Percentiles rank a stretch among this genome's conserved stretches.
Evolutionary conservation across 1,140 invertebrate genomes (phyloP).

Genomic region (Reticulitermes speratus): DNA sequence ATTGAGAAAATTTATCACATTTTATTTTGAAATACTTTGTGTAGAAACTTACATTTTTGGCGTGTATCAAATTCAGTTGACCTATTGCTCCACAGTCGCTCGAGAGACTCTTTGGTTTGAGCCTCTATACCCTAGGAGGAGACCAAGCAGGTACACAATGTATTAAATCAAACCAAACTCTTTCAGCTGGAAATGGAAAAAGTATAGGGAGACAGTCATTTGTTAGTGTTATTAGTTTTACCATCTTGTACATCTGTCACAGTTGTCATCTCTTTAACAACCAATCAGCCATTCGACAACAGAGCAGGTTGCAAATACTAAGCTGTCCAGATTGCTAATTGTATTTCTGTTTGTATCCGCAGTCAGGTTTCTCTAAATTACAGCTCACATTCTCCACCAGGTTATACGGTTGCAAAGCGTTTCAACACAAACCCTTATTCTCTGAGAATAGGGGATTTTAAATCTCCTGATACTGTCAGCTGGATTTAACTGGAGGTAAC

Average conservation of each 20-base stretch:
- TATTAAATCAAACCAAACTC: slow-evolving; percentile 31
- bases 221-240: slow-evolving; percentile 24
- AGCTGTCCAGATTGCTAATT: not conserved
- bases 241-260: not conserved
- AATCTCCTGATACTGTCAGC: too few species aligned
- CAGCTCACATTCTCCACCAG: too few species aligned
- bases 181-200: not conserved
- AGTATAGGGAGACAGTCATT: not conserved
- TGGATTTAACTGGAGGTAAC: too few species aligned
- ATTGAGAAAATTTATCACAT: too few species aligned
- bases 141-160: slow-evolving; percentile 23
- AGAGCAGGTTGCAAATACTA: not conserved
- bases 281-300: not conserved
- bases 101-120: slow-evolving; percentile 74
- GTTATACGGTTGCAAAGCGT: too few species aligned
- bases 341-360: too few species aligned
- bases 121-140: slow-evolving; percentile 76
- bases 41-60: slow-evolving; percentile 74
- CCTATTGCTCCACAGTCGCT: slow-evolving; percentile 84
- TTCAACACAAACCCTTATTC: too few species aligned
- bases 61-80: slow-evolving; percentile 82
- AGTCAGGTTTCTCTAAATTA: too few species aligned
- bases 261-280: not conserved
- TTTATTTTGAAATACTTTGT: not conserved
- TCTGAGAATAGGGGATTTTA: too few species aligned